Evolutionary conservation across 2,888 invertebrate genomes (phyloP).

Genomic region (Alviniconcha strummeri): DNA sequence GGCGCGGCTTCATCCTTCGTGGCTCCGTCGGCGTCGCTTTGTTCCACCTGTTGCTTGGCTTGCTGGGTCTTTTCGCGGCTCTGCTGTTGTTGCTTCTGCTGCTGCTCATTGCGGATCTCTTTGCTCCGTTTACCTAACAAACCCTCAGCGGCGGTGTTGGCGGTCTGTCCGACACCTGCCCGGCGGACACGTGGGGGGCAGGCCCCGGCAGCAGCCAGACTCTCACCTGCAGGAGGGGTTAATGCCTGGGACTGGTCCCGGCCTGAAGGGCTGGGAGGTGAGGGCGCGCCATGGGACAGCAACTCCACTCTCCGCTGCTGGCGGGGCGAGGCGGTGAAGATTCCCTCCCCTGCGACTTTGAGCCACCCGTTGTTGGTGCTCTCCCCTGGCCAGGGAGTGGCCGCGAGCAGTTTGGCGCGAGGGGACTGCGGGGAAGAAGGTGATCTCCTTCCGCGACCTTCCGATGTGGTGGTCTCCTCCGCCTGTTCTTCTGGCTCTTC

Average conservation of each 20-base stretch:
- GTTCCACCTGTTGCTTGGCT: not conserved
- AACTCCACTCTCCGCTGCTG: not conserved
- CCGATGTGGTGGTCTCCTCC: not conserved
- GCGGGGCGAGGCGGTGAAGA: slow-evolving; percentile 6
- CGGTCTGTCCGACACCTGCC: not conserved
- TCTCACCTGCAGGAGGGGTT: not conserved
- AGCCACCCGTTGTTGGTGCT: slow-evolving; percentile 19
- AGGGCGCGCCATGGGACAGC: not conserved
- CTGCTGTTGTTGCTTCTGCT: slow-evolving; percentile 10
- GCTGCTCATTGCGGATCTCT: slow-evolving; percentile 28
- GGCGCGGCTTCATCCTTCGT: too few species aligned
- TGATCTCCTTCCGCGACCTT: not conserved
- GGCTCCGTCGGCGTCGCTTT: too few species aligned
- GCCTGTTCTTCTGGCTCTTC: not conserved
- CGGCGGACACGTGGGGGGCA: not conserved
- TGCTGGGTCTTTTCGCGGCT: not conserved
- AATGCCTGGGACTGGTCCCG: not conserved
- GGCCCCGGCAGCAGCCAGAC: not conserved
- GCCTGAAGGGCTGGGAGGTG: not conserved
- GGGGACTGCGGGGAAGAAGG: not conserved
- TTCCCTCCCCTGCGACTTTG: slow-evolving; percentile 28
- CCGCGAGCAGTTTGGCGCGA: not conserved
- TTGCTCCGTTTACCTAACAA: slow-evolving; percentile 27
- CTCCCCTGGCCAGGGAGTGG: slow-evolving; percentile 17
- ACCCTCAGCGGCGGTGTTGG: not conserved